Evolutionary conservation across 2,113 vertebrate species (phyloP).

Genomic region (Steatornis caripensis): DNA sequence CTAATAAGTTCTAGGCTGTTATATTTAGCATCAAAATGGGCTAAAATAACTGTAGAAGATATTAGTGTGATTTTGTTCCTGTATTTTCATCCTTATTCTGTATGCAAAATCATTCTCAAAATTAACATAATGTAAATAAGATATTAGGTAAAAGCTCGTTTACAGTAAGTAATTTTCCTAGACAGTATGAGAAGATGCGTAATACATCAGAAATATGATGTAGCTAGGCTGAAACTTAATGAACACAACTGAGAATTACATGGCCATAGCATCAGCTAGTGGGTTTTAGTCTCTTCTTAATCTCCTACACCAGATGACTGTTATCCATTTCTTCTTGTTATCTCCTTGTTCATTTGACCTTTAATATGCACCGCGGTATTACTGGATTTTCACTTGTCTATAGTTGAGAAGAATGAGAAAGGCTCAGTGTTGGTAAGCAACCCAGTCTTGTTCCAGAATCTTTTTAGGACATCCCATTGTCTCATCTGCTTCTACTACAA

Average conservation of each 20-base stretch:
- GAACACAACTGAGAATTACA: background rate
- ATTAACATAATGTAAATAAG: constrained; percentile 28
- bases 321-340: background rate
- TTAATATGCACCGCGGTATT: background rate
- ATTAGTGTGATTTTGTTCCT: background rate
- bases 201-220: background rate
- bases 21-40: background rate
- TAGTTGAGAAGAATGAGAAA: background rate
- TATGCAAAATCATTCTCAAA: background rate
- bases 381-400: background rate
- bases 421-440: background rate
- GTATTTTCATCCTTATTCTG: background rate
- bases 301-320: background rate
- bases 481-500: background rate
- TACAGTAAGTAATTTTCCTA: background rate
- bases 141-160: background rate
- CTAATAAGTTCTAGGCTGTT: background rate
- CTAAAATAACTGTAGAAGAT: background rate
- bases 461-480: background rate
- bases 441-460: background rate
- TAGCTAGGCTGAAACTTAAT: background rate
- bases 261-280: background rate
- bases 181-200: background rate
- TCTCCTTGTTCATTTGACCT: background rate
- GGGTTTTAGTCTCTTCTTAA: background rate